These are phyloP conservation scores for Phalacrocorax brasilianus DNA, from an alignment of 2,113 vertebrate genomes.

Conservation along the genomic window DNA sequence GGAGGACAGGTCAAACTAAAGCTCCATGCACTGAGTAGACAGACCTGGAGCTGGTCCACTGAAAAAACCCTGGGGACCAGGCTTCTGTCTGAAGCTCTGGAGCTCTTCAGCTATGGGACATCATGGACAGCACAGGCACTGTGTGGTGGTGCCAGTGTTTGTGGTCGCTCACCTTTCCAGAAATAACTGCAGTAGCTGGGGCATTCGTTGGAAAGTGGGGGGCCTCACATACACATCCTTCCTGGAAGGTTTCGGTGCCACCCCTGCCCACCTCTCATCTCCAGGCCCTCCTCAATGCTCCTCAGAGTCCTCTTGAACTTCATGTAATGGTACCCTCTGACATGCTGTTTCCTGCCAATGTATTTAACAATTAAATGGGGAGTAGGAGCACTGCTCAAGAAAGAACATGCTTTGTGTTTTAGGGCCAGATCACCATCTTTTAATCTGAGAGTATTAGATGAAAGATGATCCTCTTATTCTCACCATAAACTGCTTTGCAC, in stretches of 20 bases:
- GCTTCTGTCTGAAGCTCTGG: not conserved
- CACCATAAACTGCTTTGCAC: not conserved
- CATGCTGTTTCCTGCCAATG: not conserved
- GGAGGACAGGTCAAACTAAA: not conserved
- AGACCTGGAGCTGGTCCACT: not conserved
- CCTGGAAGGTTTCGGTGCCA: not conserved
- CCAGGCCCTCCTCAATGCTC: not conserved
- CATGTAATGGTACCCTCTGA: not conserved
- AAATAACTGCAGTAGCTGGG: not conserved
- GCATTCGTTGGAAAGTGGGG: not conserved
- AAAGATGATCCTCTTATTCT: not conserved
- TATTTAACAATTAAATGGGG: not conserved
- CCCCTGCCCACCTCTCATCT: not conserved
- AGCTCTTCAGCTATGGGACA: not conserved
- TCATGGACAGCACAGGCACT: fast-evolving
- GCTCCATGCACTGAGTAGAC: not conserved
- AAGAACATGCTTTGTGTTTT: not conserved
- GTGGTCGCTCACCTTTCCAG: not conserved
- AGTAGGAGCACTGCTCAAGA: not conserved
- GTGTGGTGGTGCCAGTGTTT: not conserved
- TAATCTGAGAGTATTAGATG: not conserved
- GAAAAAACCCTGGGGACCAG: not conserved
- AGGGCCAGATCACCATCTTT: not conserved
- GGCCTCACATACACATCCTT: not conserved
- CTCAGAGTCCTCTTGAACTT: not conserved